Conservation (phyloP, 2,113 vertebrate species). For the Corythoichthys haematopterus region DNA sequence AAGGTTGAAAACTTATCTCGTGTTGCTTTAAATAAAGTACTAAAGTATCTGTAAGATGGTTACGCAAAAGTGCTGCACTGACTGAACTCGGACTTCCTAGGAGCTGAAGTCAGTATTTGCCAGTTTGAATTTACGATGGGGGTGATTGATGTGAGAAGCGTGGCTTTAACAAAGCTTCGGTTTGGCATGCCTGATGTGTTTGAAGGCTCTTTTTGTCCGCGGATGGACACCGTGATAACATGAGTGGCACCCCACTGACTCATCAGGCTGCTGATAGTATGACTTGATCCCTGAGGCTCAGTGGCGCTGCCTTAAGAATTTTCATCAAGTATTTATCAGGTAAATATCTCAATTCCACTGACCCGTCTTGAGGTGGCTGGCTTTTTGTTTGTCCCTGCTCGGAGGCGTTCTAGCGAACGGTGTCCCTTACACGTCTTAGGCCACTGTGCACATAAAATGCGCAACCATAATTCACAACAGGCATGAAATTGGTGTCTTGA, state of each 20-base stretch:
- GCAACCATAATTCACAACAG: constrained; percentile 55
- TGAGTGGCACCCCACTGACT: constrained; percentile 61
- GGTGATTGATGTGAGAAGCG: constrained; percentile 50
- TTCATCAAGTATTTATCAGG: constrained; percentile 60
- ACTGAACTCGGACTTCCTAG: constrained; percentile 30
- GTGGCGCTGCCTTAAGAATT: constrained; percentile 26
- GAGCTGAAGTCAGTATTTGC: constrained; percentile 26
- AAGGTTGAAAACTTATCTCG: no score
- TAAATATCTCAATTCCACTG: constrained; percentile 41
- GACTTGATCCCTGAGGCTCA: constrained; percentile 36
- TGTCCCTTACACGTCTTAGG: constrained; percentile 45
- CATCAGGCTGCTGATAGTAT: constrained; percentile 49
- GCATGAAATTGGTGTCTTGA: constrained; percentile 59
- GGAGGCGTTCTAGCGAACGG: constrained; percentile 21
- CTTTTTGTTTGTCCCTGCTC: constrained; percentile 34
- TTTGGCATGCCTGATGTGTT: constrained; percentile 42
- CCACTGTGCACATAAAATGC: constrained; percentile 45
- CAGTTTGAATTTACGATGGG: constrained; percentile 34
- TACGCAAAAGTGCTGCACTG: constrained; percentile 6
- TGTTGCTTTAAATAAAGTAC: constrained; percentile 14
- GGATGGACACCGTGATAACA: constrained; percentile 49
- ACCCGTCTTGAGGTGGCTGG: constrained; percentile 28
- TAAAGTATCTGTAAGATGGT: constrained; percentile 19
- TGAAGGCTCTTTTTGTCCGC: constrained; percentile 61
- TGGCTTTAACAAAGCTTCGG: constrained; percentile 28